Evolutionary conservation across 1,140 invertebrate species (phyloP), one percentile per base, ranked within the genome.

Genomic region (Penaeus vannamei): DNA sequence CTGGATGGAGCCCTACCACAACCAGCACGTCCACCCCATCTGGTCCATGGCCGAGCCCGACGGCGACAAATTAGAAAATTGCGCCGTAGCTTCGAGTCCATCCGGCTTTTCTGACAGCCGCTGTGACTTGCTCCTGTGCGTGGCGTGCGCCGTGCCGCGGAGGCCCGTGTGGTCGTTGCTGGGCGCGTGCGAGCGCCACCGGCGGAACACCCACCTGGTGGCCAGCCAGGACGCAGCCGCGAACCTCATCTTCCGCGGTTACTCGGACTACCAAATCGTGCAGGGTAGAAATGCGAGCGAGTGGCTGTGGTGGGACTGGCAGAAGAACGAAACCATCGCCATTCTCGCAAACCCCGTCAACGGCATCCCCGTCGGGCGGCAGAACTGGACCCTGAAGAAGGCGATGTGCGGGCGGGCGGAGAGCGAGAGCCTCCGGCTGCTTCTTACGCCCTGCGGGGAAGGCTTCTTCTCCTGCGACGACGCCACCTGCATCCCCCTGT

Each of bases 401-500:
- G 53, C 86, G 8, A 87, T 91, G 66, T 91, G 90, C 23, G 90
- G 87, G 14, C 53, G 86, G 87, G 61, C 53, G 8, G 84, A 46
- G 23, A 84, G 87, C 10, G 62, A 91, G 61, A 80, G 36, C 5
- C 87, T 86, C 2, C 79, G 59, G 20, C 79, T 91, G 20, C 64
- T 89, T 61, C 72, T 91, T 26, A 90, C 90, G 12, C 88, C 90
- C 36, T 91, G 90, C 61, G n/a, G 42, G 7, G 61, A 80, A 20
- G 85, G 88, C 19, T 92, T 94, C 92, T 93, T 94, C 92, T 92
- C 91, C 85, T 94, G 94, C 91, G 91, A 92, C 79, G 93, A 89
- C 91, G 94, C 92, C 23, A 88, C 91, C 64, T 95, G 94, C 91
- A 94, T 95, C 77, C 92, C 92, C 4, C 91, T 92, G 22, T 90